These are phyloP conservation scores for Galendromus occidentalis DNA, from an alignment of 1,140 invertebrate species.

Conservation along the genomic window DNA sequence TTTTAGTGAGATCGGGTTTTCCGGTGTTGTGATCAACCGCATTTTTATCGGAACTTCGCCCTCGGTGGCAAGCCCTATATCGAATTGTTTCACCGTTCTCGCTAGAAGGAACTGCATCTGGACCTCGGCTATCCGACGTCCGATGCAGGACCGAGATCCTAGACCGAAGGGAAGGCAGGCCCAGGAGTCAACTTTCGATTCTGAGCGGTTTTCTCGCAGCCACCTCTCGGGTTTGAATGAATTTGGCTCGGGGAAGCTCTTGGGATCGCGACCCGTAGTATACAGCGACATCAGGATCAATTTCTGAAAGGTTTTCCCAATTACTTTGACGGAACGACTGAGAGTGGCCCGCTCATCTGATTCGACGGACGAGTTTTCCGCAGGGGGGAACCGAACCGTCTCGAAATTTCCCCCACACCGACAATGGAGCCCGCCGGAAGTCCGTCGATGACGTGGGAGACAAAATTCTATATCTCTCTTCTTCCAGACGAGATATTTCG, in stretches of 20 bases:
- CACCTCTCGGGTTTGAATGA: conserved; percentile 55
- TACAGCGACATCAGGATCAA: conserved; percentile 57
- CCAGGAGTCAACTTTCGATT: conserved; percentile 31
- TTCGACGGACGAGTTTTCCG: no score
- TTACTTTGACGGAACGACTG: no score
- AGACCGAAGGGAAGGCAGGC: conserved; percentile 62
- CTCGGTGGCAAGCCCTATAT: conserved; percentile 15
- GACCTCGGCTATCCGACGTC: conserved; percentile 49
- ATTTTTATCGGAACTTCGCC: conserved; percentile 20
- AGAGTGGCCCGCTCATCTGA: no score
- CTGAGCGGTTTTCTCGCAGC: conserved; percentile 24
- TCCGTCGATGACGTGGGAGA: not conserved
- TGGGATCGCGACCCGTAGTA: conserved; percentile 46
- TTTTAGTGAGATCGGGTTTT: conserved; percentile 15
- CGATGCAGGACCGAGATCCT: conserved; percentile 57
- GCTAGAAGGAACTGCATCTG: conserved; percentile 44
- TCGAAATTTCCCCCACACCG: no score
- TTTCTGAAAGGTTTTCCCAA: no score
- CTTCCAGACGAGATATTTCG: no score
- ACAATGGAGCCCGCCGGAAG: no score
- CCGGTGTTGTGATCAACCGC: conserved; percentile 22
- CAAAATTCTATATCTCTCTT: no score
- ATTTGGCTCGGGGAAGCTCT: conserved; percentile 44
- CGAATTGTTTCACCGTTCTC: conserved; percentile 17
- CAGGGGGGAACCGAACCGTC: no score